phyloP scores from a whole-genome alignment of 2,113 vertebrate genomes.

The Oreochromis spilurus region DNA sequence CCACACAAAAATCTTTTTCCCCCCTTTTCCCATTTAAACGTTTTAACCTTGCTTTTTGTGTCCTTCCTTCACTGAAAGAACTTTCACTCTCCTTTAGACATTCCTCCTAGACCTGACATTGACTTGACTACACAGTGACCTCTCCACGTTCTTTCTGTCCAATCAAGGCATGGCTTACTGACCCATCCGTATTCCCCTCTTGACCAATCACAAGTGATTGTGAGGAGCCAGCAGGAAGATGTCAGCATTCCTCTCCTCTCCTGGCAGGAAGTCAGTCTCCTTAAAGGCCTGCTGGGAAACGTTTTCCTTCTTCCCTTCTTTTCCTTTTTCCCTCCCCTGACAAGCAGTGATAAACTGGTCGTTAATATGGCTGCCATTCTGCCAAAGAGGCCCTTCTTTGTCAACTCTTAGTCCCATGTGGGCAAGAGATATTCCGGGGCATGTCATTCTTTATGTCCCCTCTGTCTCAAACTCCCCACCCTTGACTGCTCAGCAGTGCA shows the following conservation, averaged over 20 bases:
- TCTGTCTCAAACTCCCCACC: slow-evolving; percentile 35
- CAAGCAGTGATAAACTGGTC: slow-evolving; percentile 58
- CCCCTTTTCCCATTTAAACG: background rate
- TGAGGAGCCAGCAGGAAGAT: slow-evolving; percentile 60
- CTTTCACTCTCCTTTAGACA: background rate
- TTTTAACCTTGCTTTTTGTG: background rate
- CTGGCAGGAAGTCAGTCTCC: slow-evolving; percentile 62
- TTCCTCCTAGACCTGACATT: slow-evolving; percentile 22
- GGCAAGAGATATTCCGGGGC: slow-evolving; percentile 44
- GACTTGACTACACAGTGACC: slow-evolving; percentile 4
- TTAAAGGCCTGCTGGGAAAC: slow-evolving; percentile 54
- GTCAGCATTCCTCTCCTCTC: slow-evolving; percentile 63
- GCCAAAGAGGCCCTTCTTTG: slow-evolving; percentile 58
- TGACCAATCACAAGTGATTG: slow-evolving; percentile 51
- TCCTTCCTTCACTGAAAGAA: background rate
- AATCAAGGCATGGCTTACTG: slow-evolving; percentile 34
- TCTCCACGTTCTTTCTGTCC: slow-evolving; percentile 18
- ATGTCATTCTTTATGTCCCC: slow-evolving; percentile 53
- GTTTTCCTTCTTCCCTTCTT: slow-evolving; percentile 42
- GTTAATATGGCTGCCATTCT: slow-evolving; percentile 62
- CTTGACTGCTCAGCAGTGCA: slow-evolving; percentile 41
- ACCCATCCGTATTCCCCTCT: slow-evolving; percentile 37
- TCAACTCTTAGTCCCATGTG: slow-evolving; percentile 47
- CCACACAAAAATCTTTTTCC: background rate
- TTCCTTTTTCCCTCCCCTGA: slow-evolving; percentile 41